A percentile compares a stretch with the other conserved stretches of the same genome.
Conservation (phyloP, 92 coral and sea anemone genomes). For the Pocillopora grandis region DNA sequence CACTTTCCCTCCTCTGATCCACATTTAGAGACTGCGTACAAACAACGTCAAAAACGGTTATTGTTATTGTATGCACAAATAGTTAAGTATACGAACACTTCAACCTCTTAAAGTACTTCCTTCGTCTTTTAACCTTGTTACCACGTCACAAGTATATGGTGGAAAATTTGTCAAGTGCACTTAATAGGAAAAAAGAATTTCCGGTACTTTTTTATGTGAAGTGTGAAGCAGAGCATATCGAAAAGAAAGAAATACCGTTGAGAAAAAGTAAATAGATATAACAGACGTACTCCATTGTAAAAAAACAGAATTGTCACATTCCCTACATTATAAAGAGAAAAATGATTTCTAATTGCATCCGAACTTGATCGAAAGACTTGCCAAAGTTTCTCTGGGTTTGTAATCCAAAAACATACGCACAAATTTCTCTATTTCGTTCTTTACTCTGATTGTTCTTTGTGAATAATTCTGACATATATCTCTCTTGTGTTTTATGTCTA, state of each 20-base stretch:
- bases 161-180: background rate
- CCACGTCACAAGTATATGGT: background rate
- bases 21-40: slow-evolving; percentile 62
- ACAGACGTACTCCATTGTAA: background rate
- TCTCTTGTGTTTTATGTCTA: too few species aligned
- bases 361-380: background rate
- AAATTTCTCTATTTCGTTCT: too few species aligned
- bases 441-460: too few species aligned
- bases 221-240: background rate
- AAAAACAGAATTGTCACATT: background rate
- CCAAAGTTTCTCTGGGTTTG: too few species aligned
- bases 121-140: background rate
- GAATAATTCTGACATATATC: too few species aligned
- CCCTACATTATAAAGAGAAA: too few species aligned
- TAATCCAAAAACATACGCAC: too few species aligned
- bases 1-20: slow-evolving; percentile 73
- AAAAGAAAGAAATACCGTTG: background rate
- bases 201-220: background rate
- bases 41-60: background rate
- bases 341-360: too few species aligned
- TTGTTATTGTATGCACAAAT: background rate
- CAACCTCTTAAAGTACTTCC: background rate
- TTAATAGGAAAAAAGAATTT: background rate
- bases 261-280: background rate
- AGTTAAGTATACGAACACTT: background rate